Base-by-base conservation (phyloP, 2,888 invertebrate species). In the Yponomeuta cagnagella region DNA sequence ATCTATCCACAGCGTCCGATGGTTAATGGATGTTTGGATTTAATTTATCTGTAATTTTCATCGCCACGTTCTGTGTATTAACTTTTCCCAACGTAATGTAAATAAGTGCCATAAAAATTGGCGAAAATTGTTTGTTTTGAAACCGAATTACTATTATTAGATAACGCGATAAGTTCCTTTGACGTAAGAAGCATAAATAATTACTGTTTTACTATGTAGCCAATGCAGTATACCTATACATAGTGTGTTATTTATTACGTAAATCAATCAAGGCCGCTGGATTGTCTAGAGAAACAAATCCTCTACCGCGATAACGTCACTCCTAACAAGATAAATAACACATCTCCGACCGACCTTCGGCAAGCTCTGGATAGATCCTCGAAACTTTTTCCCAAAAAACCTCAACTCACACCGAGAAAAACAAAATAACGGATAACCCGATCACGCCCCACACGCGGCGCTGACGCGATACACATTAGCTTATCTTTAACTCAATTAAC, bases 401-500 rank as follows among this genome's bases (percentile, higher is more conserved):
- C 43, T 37, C 43, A 43, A 67, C n/a, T 43, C 33, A 37, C 67
- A 67, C 12, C 33, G n/a, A n/a, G n/a, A 6, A 68, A 31, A 68
- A 65, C 65, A 30, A 30, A 30, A 65, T 9, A 64, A 52, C 23
- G 30, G 70, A 10, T 85, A 88, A 89, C 89, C 87, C 88, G 82
- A 86, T 89, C 88, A 89, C 87, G 88, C 82, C 86, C 79, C 30
- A 68, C 77, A 74, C 78, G 15, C 52, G 52, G 52, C 52, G 52
- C 15, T 58, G 15, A 58, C 80, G 81, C 84, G 77, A 72, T 75
- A 82, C 87, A 85, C 89, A 87, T 85, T 82, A 86, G 86, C 80
- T 85, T 83, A 86, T 87, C 84, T 82, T 85, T 82, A 83, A 82
- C 80, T 82, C 79, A 76, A 86, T 72, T 79, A 81, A 78, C 74